A percentile compares a stretch with the other conserved stretches of the same genome.
Evolutionary conservation across 2,797 vertebrate genomes (phyloP).

Genomic region (Clarias platycephalus): DNA sequence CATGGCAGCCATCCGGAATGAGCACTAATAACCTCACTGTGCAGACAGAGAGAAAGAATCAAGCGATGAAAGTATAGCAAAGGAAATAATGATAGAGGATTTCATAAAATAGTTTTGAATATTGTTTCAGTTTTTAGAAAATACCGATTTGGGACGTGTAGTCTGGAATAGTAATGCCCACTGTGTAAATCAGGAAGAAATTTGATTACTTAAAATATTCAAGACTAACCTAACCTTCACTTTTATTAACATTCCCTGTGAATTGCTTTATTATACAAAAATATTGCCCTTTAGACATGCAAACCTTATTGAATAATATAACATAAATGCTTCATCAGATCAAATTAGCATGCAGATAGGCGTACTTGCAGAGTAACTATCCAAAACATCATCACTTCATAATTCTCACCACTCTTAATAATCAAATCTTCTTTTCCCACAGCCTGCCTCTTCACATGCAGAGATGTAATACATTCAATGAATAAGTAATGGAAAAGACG

Average conservation of each 20-base stretch:
- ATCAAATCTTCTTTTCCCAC: constrained; percentile 36
- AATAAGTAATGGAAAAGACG: constrained; percentile 38
- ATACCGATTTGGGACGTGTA: constrained; percentile 14
- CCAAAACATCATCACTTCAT: constrained; percentile 29
- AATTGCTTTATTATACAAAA: not conserved
- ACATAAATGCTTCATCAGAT: constrained; percentile 21
- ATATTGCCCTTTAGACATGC: not conserved
- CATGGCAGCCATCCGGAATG: constrained; percentile 31
- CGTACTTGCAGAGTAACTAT: constrained; percentile 17
- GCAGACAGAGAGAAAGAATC: constrained; percentile 12
- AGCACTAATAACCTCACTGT: constrained; percentile 10
- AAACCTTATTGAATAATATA: constrained; percentile 11
- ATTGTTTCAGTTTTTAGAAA: constrained; percentile 21
- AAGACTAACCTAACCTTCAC: not conserved
- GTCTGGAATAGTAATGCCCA: constrained; percentile 6
- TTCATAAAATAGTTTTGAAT: not conserved
- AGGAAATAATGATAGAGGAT: constrained; percentile 3
- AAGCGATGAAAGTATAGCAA: not conserved
- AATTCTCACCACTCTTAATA: constrained; percentile 31
- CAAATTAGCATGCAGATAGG: constrained; percentile 16
- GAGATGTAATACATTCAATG: constrained; percentile 37
- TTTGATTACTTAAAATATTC: not conserved
- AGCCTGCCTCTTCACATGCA: constrained; percentile 34
- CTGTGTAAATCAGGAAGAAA: constrained; percentile 1
- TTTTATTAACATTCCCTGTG: not conserved